Base-by-base conservation (phyloP, 2,113 vertebrate species). In the Cyprinus carpio region DNA sequence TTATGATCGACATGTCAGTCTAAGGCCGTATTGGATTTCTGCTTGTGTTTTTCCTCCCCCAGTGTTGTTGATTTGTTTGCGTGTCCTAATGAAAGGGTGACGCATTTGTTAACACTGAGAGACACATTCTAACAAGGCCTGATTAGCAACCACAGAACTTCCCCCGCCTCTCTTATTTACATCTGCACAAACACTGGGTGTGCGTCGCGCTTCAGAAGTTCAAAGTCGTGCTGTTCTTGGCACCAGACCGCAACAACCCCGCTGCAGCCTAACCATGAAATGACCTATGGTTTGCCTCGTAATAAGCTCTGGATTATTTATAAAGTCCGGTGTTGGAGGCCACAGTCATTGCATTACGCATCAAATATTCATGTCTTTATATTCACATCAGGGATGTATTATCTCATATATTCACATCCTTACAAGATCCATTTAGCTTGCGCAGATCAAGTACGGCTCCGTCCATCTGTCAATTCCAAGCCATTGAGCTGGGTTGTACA, bases 21-120 rank as follows among this genome's bases (percentile, higher is more conserved):
- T 4, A 84, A 84, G 86, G 79, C 85, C 77, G 83, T 60, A 81
- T n/a, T 65, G 84, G 67, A 75, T 13, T 82, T 79, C 69, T 82
- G 85, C 64, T 40, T 79, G 37, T 83, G 81, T 85, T 83, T 40
- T 75, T 31, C 82, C 83, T 46, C 64, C 74, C 74, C 46, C 69
- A 76, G 76, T 86, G 90, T 85, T 89, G 88, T 89, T 31, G 20
- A 29, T 54, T 83, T 71, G 77, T 84, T 82, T 23, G 25, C 75
- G 84, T 88, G 88, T 54, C 85, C 79, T 93, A 94, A 93, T 94
- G 90, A 94, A 93, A 92, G 89, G 91, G 90, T 91, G 93, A 92
- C 93, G 90, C 89, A 23, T 85, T 90, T 89, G 78, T 90, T 94
- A 93, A 92, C 84, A 54, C 71, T 31, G 77, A 87, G 85, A 89